These are phyloP conservation scores for Cydia fagiglandana DNA, from an alignment of 1,140 invertebrate genomes.

Conservation along the genomic window DNA sequence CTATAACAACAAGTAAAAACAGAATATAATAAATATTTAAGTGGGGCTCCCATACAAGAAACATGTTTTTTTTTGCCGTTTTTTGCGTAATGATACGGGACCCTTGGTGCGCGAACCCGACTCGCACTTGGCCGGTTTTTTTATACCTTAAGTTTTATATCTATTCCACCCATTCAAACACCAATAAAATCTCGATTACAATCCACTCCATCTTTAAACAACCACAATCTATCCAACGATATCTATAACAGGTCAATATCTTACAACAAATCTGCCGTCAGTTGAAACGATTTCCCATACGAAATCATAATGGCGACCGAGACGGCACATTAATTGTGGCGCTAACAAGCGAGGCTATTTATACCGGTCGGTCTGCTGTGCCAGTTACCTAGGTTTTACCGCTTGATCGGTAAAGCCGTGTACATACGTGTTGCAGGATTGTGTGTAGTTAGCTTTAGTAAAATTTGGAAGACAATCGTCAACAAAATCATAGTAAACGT, in stretches of 20 bases:
- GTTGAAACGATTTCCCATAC: conserved; percentile 25
- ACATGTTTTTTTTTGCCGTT: no score
- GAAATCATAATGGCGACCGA: conserved; percentile 17
- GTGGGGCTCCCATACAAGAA: no score
- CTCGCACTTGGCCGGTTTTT: no score
- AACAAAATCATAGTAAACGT: no score
- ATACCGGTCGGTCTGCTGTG: conserved; percentile 1
- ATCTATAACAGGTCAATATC: conserved; percentile 9
- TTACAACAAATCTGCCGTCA: conserved; percentile 24
- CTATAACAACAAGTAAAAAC: no score
- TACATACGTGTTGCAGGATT: neutral
- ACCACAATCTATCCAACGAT: neutral
- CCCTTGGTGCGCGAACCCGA: no score
- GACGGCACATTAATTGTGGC: conserved; percentile 10
- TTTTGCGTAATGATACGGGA: no score
- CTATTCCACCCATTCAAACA: no score
- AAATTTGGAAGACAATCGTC: no score
- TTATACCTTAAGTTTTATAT: no score
- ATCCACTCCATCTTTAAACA: neutral
- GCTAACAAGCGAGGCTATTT: conserved; percentile 15
- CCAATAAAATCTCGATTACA: neutral
- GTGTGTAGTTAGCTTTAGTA: neutral
- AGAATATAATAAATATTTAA: no score
- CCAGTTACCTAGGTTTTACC: neutral
- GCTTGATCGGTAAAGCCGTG: neutral